Base-by-base conservation (phyloP, 2,888 invertebrate genomes). In the Anoplius nigerrimus region DNA sequence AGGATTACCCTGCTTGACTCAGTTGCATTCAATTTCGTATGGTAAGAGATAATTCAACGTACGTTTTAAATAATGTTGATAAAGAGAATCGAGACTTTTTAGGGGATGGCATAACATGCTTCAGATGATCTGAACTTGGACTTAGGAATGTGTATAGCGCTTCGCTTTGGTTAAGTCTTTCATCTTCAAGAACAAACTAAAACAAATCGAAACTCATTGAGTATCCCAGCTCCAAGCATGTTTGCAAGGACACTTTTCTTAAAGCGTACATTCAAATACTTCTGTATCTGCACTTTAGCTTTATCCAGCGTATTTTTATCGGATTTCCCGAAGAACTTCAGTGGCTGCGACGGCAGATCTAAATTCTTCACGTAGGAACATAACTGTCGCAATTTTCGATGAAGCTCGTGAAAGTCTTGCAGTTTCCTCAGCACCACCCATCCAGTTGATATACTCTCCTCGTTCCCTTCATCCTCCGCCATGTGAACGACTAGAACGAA, bases 101-200 rank as follows among this genome's bases (percentile, higher is more conserved):
- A 71, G 95, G 95, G 80, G 94, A 92, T 52, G 94, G 93, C 52
- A 93, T 91, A 64, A 92, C 91, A 80, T 94, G 94, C 88, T 96
- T 96, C 75, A 97, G 90, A 89, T 95, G 95, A 86, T 97, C 96
- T 0, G 97, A 96, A 87, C 95, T 96, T 2, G 97, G 97, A 87
- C 96, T 96, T n/a, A 97, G 91, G 89, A 97, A 97, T 71, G 95
- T 93, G 86, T 97, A 97, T 75, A 97, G 91, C 61, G 95, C 95
- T 90, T 97, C 97, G 86, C 96, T 95, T 90, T 95, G 95, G 88
- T 95, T 95, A 77, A 97, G 90, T 80, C 94, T 92, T 73, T 97
- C 97, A 84, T 97, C 96, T 90, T 95, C 95, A 87, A 97, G 90
- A 79, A 97, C 93, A 88, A 94, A 95, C 96, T 97, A 88, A 58